A percentile compares a stretch with the other conserved stretches of the same genome.
These are phyloP conservation scores for Centropyge bicolor DNA, from an alignment of 2,797 vertebrate species.

Conservation along the genomic window DNA sequence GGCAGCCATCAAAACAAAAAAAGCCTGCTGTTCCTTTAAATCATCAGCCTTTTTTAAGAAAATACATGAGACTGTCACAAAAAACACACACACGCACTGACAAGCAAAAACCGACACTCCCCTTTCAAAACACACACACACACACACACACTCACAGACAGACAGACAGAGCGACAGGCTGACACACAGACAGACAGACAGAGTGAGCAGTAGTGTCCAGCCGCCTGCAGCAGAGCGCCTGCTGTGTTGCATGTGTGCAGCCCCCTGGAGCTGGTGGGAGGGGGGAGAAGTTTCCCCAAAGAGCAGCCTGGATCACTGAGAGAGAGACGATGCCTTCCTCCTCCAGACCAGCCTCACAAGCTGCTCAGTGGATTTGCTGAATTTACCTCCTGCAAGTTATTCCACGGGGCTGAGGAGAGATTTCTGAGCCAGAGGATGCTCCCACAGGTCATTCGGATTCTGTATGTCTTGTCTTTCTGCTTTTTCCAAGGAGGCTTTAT, in stretches of 20 bases:
- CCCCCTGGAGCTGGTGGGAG: constrained; percentile 76
- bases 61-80: constrained; percentile 41
- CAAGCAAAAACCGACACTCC: not conserved
- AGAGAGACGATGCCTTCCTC: constrained; percentile 83
- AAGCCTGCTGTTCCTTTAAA: constrained; percentile 79
- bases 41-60: constrained; percentile 60
- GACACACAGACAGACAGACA: constrained; percentile 1
- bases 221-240: constrained; percentile 55
- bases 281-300: constrained; percentile 83
- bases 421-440: constrained; percentile 85
- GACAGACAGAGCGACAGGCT: not conserved
- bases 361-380: constrained; percentile 83
- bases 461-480: constrained; percentile 85
- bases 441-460: constrained; percentile 86
- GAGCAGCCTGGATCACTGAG: constrained; percentile 75
- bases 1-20: constrained; percentile 62
- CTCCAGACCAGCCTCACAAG: constrained; percentile 68
- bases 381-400: constrained; percentile 74
- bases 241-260: constrained; percentile 77
- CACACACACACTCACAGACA: not conserved
- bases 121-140: constrained; percentile 32
- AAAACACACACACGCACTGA: not conserved
- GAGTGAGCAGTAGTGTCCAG: constrained; percentile 52
- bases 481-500: constrained; percentile 87
- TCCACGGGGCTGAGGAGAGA: constrained; percentile 71